Evolutionary conservation across 2,797 vertebrate species (phyloP).

Genomic region (Pangasius krempfi): DNA sequence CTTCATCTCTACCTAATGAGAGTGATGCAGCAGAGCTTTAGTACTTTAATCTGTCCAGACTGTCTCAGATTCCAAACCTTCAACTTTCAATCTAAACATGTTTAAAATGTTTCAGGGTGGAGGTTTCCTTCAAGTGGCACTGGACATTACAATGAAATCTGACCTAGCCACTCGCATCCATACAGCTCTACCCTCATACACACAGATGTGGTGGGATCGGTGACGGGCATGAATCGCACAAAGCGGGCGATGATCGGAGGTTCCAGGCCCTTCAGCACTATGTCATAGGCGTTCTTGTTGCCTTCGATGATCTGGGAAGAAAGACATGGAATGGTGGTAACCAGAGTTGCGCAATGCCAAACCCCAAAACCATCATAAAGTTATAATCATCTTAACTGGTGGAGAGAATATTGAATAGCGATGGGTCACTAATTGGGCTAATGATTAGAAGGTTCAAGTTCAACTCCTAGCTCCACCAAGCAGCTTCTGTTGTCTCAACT

Average conservation of each 20-base stretch:
- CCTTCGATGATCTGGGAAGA: slow-evolving; percentile 87
- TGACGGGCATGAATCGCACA: slow-evolving; percentile 92
- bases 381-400: neutral
- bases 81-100: neutral
- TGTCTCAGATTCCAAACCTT: neutral
- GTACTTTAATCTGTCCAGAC: neutral
- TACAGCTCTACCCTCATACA: slow-evolving; percentile 97
- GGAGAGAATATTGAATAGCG: neutral
- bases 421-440: neutral
- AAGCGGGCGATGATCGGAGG: slow-evolving; percentile 91
- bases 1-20: neutral
- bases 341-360: neutral
- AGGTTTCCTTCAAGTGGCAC: neutral
- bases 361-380: neutral
- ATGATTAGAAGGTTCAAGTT: neutral
- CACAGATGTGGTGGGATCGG: slow-evolving; percentile 90
- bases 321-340: neutral
- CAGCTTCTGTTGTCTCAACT: neutral
- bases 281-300: slow-evolving; percentile 92
- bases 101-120: neutral
- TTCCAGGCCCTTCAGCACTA: slow-evolving; percentile 93
- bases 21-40: neutral
- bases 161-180: slow-evolving; percentile 94
- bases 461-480: neutral
- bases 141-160: slow-evolving; percentile 43